A percentile compares a stretch with the other conserved stretches of the same genome.
phyloP scores from a whole-genome alignment of 2,888 invertebrate species.

The Neria commutata region DNA sequence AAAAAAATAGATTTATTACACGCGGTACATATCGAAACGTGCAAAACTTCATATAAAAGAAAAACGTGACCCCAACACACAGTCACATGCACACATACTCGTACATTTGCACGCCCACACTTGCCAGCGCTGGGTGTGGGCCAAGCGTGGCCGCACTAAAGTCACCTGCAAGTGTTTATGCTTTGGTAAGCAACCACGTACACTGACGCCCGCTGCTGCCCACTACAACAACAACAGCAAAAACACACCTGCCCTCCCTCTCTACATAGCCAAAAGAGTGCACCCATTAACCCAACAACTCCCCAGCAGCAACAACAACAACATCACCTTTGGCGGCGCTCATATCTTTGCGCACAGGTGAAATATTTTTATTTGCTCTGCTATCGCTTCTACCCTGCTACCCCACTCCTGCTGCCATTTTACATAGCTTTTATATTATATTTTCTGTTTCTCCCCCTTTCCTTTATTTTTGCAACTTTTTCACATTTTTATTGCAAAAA shows the following conservation, averaged over 20 bases:
- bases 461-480: background rate
- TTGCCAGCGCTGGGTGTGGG: background rate
- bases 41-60: conserved; percentile 14
- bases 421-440: background rate
- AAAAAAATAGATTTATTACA: conserved; percentile 25
- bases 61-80: conserved; percentile 13
- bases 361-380: background rate
- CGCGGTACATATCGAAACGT: background rate
- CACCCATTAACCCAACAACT: background rate
- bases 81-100: background rate
- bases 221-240: conserved; percentile 19
- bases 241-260: conserved; percentile 12
- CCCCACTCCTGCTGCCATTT: background rate
- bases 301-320: background rate
- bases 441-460: background rate
- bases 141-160: background rate
- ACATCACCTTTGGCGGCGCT: background rate
- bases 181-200: background rate
- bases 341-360: background rate
- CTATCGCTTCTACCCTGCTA: no score
- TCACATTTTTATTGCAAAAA: conserved; percentile 2
- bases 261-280: background rate
- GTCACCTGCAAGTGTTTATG: background rate
- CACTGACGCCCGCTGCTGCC: conserved; percentile 25
- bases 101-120: no score